Conservation (phyloP, 1,140 invertebrate genomes). For the Lepidotrigona ventralis region DNA sequence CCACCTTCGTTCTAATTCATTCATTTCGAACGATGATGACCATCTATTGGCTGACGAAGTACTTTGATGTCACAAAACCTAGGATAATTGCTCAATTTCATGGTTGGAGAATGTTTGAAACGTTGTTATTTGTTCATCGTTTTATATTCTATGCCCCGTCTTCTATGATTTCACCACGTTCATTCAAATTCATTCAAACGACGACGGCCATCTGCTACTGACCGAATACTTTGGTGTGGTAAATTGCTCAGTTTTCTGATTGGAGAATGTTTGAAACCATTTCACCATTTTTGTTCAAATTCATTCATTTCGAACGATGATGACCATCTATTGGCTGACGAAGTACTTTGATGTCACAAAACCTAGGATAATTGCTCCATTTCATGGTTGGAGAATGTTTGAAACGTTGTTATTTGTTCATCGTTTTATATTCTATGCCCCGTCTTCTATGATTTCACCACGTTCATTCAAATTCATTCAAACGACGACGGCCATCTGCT, state of each 20-base stretch:
- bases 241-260: too few species aligned
- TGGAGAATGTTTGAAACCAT: too few species aligned
- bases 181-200: too few species aligned
- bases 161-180: too few species aligned
- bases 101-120: not conserved
- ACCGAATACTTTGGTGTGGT: too few species aligned
- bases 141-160: too few species aligned
- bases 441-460: too few species aligned
- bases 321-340: not conserved
- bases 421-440: too few species aligned
- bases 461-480: rapidly evolving
- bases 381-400: not conserved
- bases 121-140: too few species aligned
- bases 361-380: not conserved
- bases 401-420: not conserved
- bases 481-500: too few species aligned
- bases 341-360: conserved; percentile 38
- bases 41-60: conserved; percentile 21
- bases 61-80: conserved; percentile 29
- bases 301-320: conserved; percentile 39
- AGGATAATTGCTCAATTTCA: not conserved
- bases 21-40: conserved; percentile 21
- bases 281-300: conserved; percentile 26
- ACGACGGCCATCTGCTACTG: too few species aligned
- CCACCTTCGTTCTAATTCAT: conserved; percentile 37